Percentiles rank a stretch among this genome's conserved stretches.
phyloP scores from a whole-genome alignment of 2,113 vertebrate genomes.

The Hemichromis elongatus region DNA sequence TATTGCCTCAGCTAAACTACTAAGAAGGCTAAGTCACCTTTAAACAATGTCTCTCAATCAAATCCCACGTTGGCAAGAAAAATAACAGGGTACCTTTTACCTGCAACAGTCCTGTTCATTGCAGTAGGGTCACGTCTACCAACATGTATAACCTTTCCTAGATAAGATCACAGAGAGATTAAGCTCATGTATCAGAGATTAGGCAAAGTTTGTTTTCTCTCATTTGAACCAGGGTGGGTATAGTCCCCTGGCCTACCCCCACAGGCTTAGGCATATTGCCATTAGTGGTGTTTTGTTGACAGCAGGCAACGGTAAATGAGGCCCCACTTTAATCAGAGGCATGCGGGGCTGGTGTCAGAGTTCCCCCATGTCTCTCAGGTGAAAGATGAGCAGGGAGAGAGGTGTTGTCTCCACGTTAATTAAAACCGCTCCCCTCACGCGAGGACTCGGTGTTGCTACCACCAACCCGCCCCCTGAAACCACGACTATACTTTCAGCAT shows the following conservation, averaged over 20 bases:
- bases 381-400: constrained; percentile 78
- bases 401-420: constrained; percentile 75
- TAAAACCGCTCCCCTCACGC: constrained; percentile 70
- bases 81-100: not conserved
- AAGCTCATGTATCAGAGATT: constrained; percentile 69
- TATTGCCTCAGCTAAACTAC: constrained; percentile 1
- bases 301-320: constrained; percentile 80
- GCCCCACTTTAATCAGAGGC: constrained; percentile 79
- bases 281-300: constrained; percentile 81
- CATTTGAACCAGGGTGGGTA: constrained; percentile 66
- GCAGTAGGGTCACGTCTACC: constrained; percentile 3
- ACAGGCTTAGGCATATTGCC: constrained; percentile 75
- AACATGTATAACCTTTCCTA: constrained; percentile 39
- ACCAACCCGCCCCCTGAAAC: constrained; percentile 44
- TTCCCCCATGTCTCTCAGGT: constrained; percentile 80
- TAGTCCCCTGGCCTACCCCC: constrained; percentile 66
- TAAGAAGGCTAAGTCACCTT: constrained; percentile 46
- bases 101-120: constrained; percentile 33
- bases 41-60: not conserved
- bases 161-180: constrained; percentile 66
- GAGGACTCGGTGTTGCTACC: constrained; percentile 38
- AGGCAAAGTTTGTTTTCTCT: constrained; percentile 65
- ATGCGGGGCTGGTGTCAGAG: constrained; percentile 78
- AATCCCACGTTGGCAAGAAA: constrained; percentile 19
- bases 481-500: constrained; percentile 45